Evolutionary conservation across 2,888 invertebrate species (phyloP), one percentile per base, ranked within the genome.

Genomic region (Thecophora atra): DNA sequence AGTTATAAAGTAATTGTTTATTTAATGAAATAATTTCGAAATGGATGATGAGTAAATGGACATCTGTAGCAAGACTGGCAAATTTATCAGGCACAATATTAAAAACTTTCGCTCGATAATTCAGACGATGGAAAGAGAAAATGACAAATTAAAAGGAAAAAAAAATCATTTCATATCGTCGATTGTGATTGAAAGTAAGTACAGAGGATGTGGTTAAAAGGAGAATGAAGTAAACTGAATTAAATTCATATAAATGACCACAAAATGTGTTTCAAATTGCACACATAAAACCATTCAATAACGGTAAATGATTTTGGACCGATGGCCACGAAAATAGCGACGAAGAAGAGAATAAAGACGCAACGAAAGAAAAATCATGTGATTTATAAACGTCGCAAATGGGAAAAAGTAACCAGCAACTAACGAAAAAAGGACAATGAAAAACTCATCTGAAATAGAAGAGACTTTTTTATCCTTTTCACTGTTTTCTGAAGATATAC

Each of bases 221-320:
- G 1, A n/a, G n/a, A 54, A 37, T 28, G 37, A 67, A 30, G n/a
- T n/a, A n/a, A n/a, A 17, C 6, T 15, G 51, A 68, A 68, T 56
- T 24, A 15, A 58, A 15, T 11, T 24, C 56, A 24, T 68, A 56
- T 21, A 62, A 62, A 51, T 70, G 70, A 70, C 58, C 37, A 37
- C 26, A 52, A 70, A 62, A 70, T 62, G 52, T 67, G 51, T 56
- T 58, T 65, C 65, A 58, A 47, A 64, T 66, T 30, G 51, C 68
- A 42, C 13, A 51, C 60, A 62, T 52, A 62, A 70, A 51, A 24
- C 62, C 70, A 70, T 62, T 51, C 70, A 70, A 70, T 70, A 52
- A 58, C 69, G 44, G 2, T 19, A 54, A 66, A 21, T 54, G 66
- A 26, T 52, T 26, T 30, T 37, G 37, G n/a, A 54, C 54, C 54